Conservation (phyloP, 2,113 vertebrate genomes). For the Ailurus styani region DNA sequence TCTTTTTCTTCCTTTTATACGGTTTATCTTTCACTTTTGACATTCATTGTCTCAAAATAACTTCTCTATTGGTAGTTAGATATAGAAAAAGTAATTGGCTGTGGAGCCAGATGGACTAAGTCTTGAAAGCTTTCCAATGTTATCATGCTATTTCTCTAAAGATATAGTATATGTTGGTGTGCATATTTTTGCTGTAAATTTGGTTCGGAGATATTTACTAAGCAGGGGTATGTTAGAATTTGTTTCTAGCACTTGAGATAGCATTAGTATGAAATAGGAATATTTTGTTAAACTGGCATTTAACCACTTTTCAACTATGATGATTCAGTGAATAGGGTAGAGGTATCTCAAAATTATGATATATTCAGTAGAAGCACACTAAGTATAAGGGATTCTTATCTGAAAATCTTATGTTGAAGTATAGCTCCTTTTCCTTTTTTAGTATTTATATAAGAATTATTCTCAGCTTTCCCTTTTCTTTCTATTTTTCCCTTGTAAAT, state of each 20-base stretch:
- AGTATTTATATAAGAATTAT: not conserved
- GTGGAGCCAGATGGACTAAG: not conserved
- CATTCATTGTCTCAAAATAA: not conserved
- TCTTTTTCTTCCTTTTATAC: not conserved
- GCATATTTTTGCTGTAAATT: not conserved
- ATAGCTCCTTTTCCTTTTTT: not conserved
- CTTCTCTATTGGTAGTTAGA: not conserved
- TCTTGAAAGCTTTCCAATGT: not conserved
- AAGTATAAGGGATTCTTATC: not conserved
- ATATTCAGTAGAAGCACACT: not conserved
- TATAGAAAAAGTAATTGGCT: not conserved
- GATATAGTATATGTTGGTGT: not conserved
- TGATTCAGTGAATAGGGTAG: not conserved
- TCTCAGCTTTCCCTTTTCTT: not conserved
- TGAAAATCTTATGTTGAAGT: not conserved
- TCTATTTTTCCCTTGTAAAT: not conserved
- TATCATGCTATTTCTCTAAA: not conserved
- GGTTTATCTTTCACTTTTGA: not conserved
- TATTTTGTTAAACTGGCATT: not conserved
- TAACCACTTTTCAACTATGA: not conserved
- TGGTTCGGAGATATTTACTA: not conserved
- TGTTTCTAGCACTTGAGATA: not conserved
- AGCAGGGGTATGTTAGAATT: not conserved
- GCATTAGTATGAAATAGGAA: not conserved
- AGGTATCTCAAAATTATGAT: not conserved